Evolutionary conservation across 2,797 vertebrate species (phyloP), one percentile per base, ranked within the genome.

Genomic region (Crenichthys baileyi): DNA sequence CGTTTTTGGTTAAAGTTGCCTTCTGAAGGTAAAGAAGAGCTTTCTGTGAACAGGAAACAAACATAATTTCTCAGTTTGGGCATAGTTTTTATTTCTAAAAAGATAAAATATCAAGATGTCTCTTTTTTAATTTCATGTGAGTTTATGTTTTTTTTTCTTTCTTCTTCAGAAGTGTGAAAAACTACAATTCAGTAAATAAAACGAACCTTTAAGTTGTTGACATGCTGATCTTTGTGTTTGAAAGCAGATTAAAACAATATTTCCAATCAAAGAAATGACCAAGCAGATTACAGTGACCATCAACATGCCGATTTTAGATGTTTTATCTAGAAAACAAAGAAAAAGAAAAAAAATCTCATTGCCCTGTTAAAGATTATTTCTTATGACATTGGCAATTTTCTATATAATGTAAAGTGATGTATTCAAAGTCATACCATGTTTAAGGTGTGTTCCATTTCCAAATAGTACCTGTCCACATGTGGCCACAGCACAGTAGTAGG

Each of bases 401-500:
- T 29, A 18, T 11, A 26, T 26, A 26, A 60, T 11, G 15, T 29
- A 15, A 60, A 61, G 13, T 31, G 5, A 0, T 61, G 4, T 1
- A 16, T 26, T 13, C 58, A 61, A 61, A 61, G 5, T 18, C 26
- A 31, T 61, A 61, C 58, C 58, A 31, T 61, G 6, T 29, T 83
- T 46, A n/a, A 90, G 5, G 41, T 58, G 83, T 0, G 74, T 81
- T 76, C 84, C 89, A 22, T 82, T 75, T 79, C 89, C 90, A 41
- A 87, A 90, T 5, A 92, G 15, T 6, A 93, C 85, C 46, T 84
- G 11, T 8, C 86, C 92, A 85, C 91, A 93, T 6, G 81, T 13
- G 60, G 79, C 87, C 81, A 93, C 85, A 56, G 90, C 87, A 44
- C 91, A 92, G 78, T 89, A 84, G 4, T 90, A 90, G 20, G 53